phyloP scores from a whole-genome alignment of 2,888 invertebrate genomes.

The Pheosia gnoma region DNA sequence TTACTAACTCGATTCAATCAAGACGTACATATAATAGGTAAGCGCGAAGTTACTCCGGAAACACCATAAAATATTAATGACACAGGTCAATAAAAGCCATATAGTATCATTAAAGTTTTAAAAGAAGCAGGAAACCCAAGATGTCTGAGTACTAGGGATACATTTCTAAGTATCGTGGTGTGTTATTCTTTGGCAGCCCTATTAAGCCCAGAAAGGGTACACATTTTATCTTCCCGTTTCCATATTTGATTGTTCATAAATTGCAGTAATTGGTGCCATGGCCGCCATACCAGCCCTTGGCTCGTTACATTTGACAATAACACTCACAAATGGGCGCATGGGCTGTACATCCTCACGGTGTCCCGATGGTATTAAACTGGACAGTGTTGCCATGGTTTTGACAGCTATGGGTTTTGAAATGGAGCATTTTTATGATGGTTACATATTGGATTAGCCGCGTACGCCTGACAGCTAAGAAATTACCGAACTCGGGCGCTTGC shows the following conservation, averaged over 20 bases:
- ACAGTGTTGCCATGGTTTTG: neutral
- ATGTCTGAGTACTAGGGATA: too few relatives aligned
- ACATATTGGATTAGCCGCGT: neutral
- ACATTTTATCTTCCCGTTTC: slow-evolving; percentile 13
- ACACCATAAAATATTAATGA: too few relatives aligned
- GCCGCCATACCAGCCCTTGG: slow-evolving; percentile 23
- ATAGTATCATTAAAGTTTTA: too few relatives aligned
- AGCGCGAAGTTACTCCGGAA: too few relatives aligned
- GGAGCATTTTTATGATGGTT: neutral
- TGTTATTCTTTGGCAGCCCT: neutral
- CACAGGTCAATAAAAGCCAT: too few relatives aligned
- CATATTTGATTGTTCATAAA: slow-evolving; percentile 44
- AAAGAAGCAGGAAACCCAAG: too few relatives aligned
- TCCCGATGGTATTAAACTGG: neutral
- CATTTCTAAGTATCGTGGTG: too few relatives aligned
- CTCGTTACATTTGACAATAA: slow-evolving; percentile 29
- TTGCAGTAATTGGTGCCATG: slow-evolving; percentile 38
- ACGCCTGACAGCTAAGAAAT: too few relatives aligned
- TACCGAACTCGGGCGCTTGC: too few relatives aligned
- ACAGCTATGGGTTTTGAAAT: neutral
- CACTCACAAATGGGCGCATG: neutral
- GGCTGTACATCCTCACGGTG: neutral
- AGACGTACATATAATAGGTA: too few relatives aligned
- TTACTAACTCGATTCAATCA: too few relatives aligned
- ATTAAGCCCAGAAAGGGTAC: neutral